These are phyloP conservation scores for Micromussa lordhowensis DNA, from an alignment of 92 coral and sea anemone genomes.

Conservation along the genomic window DNA sequence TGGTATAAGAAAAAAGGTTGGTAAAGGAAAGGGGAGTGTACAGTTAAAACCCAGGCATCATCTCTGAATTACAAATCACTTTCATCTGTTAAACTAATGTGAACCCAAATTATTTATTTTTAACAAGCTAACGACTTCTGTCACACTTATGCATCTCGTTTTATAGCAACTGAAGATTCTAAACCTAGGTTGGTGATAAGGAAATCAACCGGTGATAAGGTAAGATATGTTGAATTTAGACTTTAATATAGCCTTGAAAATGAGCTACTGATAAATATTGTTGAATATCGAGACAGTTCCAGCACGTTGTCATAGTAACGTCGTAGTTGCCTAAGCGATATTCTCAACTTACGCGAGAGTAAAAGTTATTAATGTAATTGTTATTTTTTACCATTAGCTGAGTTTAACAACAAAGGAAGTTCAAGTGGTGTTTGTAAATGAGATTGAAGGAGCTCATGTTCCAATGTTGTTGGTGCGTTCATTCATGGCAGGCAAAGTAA, in stretches of 20 bases:
- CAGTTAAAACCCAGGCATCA: too few species aligned
- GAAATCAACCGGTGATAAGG: constrained; percentile 85
- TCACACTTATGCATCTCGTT: not conserved
- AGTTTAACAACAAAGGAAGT: constrained; percentile 76
- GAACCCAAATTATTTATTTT: too few species aligned
- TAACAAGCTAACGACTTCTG: not conserved
- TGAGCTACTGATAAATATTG: too few species aligned
- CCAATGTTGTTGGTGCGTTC: constrained; percentile 82
- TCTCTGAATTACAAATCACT: too few species aligned
- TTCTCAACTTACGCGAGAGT: too few species aligned
- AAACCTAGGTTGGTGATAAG: constrained; percentile 56
- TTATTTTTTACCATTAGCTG: constrained; percentile 36
- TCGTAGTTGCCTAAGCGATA: too few species aligned
- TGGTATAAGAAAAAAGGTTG: constrained; percentile 83
- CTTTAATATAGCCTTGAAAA: too few species aligned
- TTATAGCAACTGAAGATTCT: constrained; percentile 52
- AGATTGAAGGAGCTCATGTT: constrained; percentile 85
- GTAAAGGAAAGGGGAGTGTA: too few species aligned
- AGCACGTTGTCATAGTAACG: not conserved
- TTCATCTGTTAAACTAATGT: too few species aligned
- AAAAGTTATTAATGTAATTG: not conserved
- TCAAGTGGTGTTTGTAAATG: constrained; percentile 82
- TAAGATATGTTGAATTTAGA: not conserved
- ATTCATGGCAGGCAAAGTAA: constrained; percentile 64
- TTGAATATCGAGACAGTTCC: too few species aligned